phyloP scores from a whole-genome alignment of 2,888 invertebrate genomes.

The Drosophila buzzatii region DNA sequence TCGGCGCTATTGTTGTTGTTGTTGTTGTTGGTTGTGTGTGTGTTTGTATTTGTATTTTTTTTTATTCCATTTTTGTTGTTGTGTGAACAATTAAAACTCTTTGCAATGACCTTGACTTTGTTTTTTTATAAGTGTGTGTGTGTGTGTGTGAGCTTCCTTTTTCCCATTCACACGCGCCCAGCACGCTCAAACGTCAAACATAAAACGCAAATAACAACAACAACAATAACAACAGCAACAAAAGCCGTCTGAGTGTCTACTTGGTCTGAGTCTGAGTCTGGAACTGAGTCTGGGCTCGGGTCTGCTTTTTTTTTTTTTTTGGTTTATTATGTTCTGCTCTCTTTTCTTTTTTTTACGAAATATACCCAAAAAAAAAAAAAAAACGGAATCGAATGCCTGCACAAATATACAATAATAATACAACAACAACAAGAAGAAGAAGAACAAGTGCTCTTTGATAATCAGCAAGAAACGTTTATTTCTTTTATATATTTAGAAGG shows the following conservation, averaged over 20 bases:
- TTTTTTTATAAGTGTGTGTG: conserved; percentile 72
- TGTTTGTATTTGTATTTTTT: conserved; percentile 56
- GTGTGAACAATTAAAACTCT: conserved; percentile 85
- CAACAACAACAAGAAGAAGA: conserved; percentile 32
- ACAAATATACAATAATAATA: conserved; percentile 63
- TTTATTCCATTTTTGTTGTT: conserved; percentile 48
- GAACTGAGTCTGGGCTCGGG: conserved; percentile 52
- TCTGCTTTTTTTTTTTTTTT: conserved; percentile 44
- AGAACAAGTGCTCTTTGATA: conserved; percentile 67
- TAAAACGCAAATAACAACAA: conserved; percentile 67
- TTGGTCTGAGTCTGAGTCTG: conserved; percentile 62
- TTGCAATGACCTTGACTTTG: conserved; percentile 85
- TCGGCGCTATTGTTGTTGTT: conserved; percentile 69
- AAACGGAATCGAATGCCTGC: conserved; percentile 64
- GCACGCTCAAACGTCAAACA: conserved; percentile 80
- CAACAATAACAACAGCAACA: conserved; percentile 47
- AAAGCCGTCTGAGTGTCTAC: conserved; percentile 81
- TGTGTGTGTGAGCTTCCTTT: conserved; percentile 74
- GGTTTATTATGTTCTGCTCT: conserved; percentile 51
- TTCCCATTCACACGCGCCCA: conserved; percentile 77
- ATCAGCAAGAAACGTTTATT: conserved; percentile 61
- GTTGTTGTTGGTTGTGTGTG: conserved; percentile 23
- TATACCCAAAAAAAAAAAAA: conserved; percentile 31
- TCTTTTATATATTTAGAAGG: conserved; percentile 27
- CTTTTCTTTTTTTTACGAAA: conserved; percentile 9